Conservation (phyloP, 1,140 invertebrate genomes). For the Bombus balteatus region DNA sequence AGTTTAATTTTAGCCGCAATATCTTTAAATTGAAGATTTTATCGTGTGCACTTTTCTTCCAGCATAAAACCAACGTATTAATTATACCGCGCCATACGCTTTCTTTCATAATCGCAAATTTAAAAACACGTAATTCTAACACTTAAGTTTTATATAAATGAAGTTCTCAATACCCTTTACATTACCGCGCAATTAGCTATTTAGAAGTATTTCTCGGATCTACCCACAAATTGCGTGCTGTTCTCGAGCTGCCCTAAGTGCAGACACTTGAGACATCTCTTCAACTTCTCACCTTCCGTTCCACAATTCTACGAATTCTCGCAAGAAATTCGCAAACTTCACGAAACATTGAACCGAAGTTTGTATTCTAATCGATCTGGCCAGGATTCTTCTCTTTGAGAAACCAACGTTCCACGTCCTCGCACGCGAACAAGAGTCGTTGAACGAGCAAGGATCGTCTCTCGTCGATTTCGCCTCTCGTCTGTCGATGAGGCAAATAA, state of each 20-base stretch:
- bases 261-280: not conserved
- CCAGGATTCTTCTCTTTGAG: not conserved
- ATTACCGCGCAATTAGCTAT: not conserved
- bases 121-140: not conserved
- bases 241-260: not conserved
- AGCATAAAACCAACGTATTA: not conserved
- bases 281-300: not conserved
- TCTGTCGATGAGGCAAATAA: conserved; percentile 36
- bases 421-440: not conserved
- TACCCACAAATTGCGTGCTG: not conserved
- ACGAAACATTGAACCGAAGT: not conserved
- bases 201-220: not conserved
- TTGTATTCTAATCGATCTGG: not conserved
- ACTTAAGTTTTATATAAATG: not conserved
- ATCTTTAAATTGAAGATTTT: not conserved
- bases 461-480: conserved; percentile 29
- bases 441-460: not conserved
- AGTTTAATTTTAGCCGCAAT: not conserved
- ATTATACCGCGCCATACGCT: not conserved
- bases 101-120: not conserved
- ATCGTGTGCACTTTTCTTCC: not conserved
- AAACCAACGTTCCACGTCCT: not conserved
- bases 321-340: not conserved
- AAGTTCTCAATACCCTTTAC: not conserved
- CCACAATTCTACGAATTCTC: not conserved